These are phyloP conservation scores for Theonella swinhoei DNA, from an alignment of 37 sponge, comb jelly and placozoan genomes.

Conservation along the genomic window DNA sequence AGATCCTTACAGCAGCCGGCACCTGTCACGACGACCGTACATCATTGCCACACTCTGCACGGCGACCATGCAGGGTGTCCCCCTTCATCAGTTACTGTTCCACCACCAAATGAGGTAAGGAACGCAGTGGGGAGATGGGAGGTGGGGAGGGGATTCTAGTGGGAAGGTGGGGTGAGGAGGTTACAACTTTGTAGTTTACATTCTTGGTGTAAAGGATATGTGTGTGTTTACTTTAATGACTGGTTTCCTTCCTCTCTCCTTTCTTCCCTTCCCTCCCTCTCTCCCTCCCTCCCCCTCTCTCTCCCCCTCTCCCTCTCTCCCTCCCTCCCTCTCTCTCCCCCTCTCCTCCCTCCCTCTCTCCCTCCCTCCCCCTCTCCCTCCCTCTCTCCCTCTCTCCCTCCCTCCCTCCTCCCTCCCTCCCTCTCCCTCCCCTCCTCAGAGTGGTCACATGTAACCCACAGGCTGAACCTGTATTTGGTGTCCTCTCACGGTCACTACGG, in stretches of 20 bases:
- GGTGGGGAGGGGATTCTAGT: background rate
- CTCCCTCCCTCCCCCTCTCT: background rate
- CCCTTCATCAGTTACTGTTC: slow-evolving; percentile 72
- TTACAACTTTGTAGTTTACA: background rate
- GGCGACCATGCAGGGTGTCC: slow-evolving; percentile 38
- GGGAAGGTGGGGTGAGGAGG: background rate
- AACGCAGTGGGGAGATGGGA: background rate
- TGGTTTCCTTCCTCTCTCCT: background rate
- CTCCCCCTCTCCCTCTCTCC: background rate
- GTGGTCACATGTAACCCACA: slow-evolving; percentile 75
- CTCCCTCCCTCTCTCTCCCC: background rate
- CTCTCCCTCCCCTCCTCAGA: background rate
- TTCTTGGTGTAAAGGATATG: background rate
- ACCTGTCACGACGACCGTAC: slow-evolving; percentile 49
- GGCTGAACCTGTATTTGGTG: slow-evolving; percentile 56
- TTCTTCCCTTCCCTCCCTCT: background rate
- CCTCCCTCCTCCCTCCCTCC: background rate
- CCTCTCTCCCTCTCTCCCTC: background rate
- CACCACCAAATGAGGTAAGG: slow-evolving; percentile 58
- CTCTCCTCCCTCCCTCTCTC: background rate
- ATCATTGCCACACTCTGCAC: slow-evolving; percentile 69
- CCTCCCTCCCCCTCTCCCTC: background rate
- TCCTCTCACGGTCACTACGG: slow-evolving; percentile 73
- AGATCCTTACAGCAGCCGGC: slow-evolving; percentile 42
- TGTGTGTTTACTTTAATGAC: background rate